Conservation (phyloP, 2,113 vertebrate genomes). For the Phainopepla nitens region DNA sequence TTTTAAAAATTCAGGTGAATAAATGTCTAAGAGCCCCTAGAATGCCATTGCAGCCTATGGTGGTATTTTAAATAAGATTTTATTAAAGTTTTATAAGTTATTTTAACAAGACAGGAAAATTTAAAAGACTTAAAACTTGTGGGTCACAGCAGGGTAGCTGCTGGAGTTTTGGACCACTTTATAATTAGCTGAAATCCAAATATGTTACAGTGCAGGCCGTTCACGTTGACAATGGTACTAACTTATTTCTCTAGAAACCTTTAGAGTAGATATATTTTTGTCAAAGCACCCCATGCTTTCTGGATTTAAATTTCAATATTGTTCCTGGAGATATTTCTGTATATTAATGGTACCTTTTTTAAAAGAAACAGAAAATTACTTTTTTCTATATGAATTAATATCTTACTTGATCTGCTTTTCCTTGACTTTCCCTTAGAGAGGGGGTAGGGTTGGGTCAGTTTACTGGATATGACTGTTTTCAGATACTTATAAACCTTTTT, state of each 20-base stretch:
- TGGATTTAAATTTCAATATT: conserved; percentile 77
- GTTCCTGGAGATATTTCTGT: conserved; percentile 80
- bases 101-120: conserved; percentile 60
- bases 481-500: conserved; percentile 80
- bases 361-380: conserved; percentile 76
- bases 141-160: conserved; percentile 68
- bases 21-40: conserved; percentile 49
- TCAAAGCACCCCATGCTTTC: conserved; percentile 72
- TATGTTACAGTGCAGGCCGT: conserved; percentile 74
- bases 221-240: conserved; percentile 81
- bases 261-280: conserved; percentile 80
- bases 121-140: conserved; percentile 59
- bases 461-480: conserved; percentile 93
- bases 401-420: conserved; percentile 81
- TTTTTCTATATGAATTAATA: conserved; percentile 83
- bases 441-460: conserved; percentile 77
- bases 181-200: conserved; percentile 78
- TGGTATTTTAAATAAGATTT: conserved; percentile 72
- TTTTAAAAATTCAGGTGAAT: conserved; percentile 55
- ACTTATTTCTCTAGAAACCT: conserved; percentile 71
- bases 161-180: conserved; percentile 77
- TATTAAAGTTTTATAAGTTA: conserved; percentile 77
- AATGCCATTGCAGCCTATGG: conserved; percentile 49
- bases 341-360: conserved; percentile 83
- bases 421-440: conserved; percentile 79